These are phyloP conservation scores for Indicator maculatus DNA, from an alignment of 2,113 vertebrate species.

Conservation along the genomic window DNA sequence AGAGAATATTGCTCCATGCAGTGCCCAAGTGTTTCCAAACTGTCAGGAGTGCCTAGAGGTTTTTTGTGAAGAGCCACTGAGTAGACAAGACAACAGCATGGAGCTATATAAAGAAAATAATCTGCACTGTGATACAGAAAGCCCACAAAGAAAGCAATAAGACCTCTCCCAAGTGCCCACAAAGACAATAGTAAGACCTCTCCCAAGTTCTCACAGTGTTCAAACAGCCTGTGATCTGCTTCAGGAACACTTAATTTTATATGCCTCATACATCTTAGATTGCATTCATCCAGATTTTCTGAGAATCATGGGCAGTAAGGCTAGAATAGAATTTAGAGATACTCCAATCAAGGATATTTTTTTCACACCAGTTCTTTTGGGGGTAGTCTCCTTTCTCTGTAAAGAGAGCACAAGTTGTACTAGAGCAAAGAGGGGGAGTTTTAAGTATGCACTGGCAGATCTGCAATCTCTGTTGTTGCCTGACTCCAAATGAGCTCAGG, in stretches of 20 bases:
- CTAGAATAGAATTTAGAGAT: neutral
- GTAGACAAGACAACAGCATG: neutral
- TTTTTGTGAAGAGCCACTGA: neutral
- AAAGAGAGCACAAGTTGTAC: neutral
- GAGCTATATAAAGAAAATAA: neutral
- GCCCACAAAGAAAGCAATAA: neutral
- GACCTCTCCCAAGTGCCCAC: neutral
- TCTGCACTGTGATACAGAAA: neutral
- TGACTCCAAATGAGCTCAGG: neutral
- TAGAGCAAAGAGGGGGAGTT: neutral
- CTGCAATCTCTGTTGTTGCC: neutral
- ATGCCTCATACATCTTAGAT: neutral
- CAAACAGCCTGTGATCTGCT: neutral
- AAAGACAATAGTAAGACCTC: neutral
- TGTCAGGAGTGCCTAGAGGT: neutral
- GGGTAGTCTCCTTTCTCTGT: neutral
- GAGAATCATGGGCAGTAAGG: neutral
- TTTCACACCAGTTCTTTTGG: neutral
- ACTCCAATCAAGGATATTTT: neutral
- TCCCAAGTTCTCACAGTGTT: neutral
- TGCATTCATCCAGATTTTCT: neutral
- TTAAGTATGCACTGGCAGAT: neutral
- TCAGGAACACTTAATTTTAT: neutral
- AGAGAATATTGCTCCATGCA: neutral
- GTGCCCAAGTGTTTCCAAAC: neutral